Evolutionary conservation across 2,888 invertebrate species (phyloP), one percentile per base, ranked within the genome.

Genomic region (Drosophila demipolita): DNA sequence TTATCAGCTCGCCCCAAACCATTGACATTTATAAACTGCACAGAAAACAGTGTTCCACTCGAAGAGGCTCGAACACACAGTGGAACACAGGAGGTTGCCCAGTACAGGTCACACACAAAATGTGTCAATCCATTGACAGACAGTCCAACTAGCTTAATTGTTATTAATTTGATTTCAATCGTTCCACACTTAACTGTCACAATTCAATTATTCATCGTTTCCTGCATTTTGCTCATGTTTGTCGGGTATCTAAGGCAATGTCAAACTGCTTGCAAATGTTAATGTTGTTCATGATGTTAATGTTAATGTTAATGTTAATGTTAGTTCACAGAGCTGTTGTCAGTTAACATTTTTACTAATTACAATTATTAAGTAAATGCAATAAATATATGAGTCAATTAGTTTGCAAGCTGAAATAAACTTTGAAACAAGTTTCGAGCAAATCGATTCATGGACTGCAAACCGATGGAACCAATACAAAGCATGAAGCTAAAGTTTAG

Each of bases 21-120:
- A 81, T 88, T 82, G 83, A 84, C 88, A 84, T 84, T 84, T 84
- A 84, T 84, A 89, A 87, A 84, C 88, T 89, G 83, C 83, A 82
- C 85, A 75, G 82, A 87, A 75, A 78, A 83, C 83, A 82, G 73
- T 29, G 26, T 67, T 86, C 89, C 89, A 78, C 74, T 58, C 54
- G 9, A 45, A 45, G 20, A 20, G 15, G 20, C 20, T 23, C 45
- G 20, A 15, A 8, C 23, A 45, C 8, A 23, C 45, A 45, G 23
- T 23, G 23, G 29, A 29, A 29, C 29, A 29, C 23, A 3, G 3
- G 15, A 8, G 45, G 23, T 45, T 15, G 45, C 20, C 45, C 23
- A 2, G 65, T 49, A 72, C 78, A 75, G 74, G 75, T 45, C 29
- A 23, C 78, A 59, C 52, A 62, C 52, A 52, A 11, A 50, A 11